phyloP scores from a whole-genome alignment of 2,797 vertebrate genomes.

The Microcaecilia unicolor region DNA sequence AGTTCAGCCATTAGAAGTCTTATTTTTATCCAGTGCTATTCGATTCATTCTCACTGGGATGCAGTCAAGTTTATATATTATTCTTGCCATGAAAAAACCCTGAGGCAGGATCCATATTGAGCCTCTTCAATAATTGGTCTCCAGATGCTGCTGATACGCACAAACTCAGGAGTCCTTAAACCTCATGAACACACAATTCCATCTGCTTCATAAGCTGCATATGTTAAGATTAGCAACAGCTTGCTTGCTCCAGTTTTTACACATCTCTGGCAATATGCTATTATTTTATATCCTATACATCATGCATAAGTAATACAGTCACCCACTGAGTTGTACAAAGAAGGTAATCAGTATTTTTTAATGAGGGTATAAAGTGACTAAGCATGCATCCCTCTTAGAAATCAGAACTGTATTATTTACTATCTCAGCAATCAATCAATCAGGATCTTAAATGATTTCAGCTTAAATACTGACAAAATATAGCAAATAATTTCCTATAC shows the following conservation, averaged over 20 bases:
- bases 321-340: no score
- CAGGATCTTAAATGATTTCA: not conserved
- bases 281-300: conserved; percentile 25
- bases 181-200: conserved; percentile 37
- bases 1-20: conserved; percentile 34
- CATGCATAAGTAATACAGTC: no score
- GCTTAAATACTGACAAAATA: not conserved
- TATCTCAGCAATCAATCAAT: conserved; percentile 1
- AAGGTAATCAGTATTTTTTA: conserved; percentile 27
- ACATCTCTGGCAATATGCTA: conserved; percentile 7
- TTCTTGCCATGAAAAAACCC: conserved; percentile 57
- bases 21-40: conserved; percentile 37
- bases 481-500: not conserved
- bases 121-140: conserved; percentile 56
- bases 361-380: conserved; percentile 13
- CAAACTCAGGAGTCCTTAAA: conserved; percentile 46
- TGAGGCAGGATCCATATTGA: conserved; percentile 44
- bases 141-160: conserved; percentile 42
- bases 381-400: conserved; percentile 14
- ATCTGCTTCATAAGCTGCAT: conserved; percentile 37
- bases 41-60: conserved; percentile 47
- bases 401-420: no score
- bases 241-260: conserved; percentile 18
- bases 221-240: conserved; percentile 24
- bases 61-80: conserved; percentile 58